These are phyloP conservation scores for Maccullochella peelii DNA, from an alignment of 2,113 vertebrate genomes.

Conservation along the genomic window DNA sequence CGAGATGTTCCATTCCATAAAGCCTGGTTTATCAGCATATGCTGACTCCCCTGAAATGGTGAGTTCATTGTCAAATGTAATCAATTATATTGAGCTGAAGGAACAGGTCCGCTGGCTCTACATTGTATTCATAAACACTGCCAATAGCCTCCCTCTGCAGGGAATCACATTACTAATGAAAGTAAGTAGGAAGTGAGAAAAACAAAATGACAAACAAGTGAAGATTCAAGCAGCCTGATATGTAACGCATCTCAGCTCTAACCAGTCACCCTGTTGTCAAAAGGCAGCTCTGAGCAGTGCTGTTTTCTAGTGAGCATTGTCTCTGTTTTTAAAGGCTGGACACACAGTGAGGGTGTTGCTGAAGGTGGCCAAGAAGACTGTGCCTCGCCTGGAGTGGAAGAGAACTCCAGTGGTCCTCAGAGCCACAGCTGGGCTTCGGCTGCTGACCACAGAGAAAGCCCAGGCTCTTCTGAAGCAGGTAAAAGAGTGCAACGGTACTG, in stretches of 20 bases:
- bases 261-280: constrained; percentile 12
- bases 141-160: not conserved
- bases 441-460: constrained; percentile 90
- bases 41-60: constrained; percentile 92
- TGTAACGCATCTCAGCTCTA: constrained; percentile 21
- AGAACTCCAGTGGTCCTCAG: constrained; percentile 91
- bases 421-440: constrained; percentile 94
- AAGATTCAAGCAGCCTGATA: not conserved
- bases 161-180: constrained; percentile 33
- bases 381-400: constrained; percentile 91
- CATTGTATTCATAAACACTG: constrained; percentile 16
- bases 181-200: constrained; percentile 42
- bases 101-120: constrained; percentile 17
- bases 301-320: not conserved
- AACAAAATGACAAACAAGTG: constrained; percentile 33
- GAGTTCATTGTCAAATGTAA: constrained; percentile 66
- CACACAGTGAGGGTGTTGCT: constrained; percentile 87
- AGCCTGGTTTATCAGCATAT: constrained; percentile 95
- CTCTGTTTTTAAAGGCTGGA: constrained; percentile 83
- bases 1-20: constrained; percentile 94
- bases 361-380: constrained; percentile 88
- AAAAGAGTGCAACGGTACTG: not conserved
- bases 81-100: constrained; percentile 41
- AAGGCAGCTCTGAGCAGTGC: not conserved
- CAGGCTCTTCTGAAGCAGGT: constrained; percentile 91